Evolutionary conservation across 2,113 vertebrate genomes (phyloP), one percentile per base, ranked within the genome.

Genomic region (Cromileptes altivelis): DNA sequence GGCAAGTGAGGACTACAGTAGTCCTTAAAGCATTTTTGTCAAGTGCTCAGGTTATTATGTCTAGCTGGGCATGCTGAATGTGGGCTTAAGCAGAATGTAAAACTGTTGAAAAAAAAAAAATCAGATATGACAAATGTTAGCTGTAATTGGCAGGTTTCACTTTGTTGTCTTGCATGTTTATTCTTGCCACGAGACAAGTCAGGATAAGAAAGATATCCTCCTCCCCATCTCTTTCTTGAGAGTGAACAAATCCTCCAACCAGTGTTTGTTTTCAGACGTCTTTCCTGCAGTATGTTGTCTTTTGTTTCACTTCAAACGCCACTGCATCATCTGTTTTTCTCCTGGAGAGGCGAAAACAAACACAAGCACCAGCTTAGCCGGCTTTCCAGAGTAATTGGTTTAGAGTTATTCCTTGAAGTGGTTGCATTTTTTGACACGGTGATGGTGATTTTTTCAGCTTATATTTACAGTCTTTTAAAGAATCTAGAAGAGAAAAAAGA

Each of bases 291-390:
- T 56, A 23, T 58, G 75, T 84, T 73, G 75, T 80, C 81, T 87
- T 87, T 92, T 88, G 87, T 91, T 88, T 85, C 62, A 86, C 85
- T 92, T 90, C 84, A 93, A 92, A 91, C 45, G 30, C 74, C 69
- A n/a, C 72, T 11, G 69, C 80, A 58, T 83, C 71, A 56, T 80
- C 50, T 55, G 40, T 65, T 85, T 78, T 69, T 72, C 78, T 89
- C 61, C 63, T 37, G 15, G 40, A 63, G 83, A 79, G 33, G 78
- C 2, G 37, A 45, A 88, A 85, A 89, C 72, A 88, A 86, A 91
- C 89, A 85, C 11, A 80, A 30, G 14, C 73, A 69, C 72, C 72
- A 69, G 74, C 84, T 47, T 58, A 69, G 60, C 33, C 47, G 56
- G 73, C 80, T 76, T 89, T 86, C 70, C 70, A 75, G 56, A 84